phyloP scores from a whole-genome alignment of 2,797 vertebrate genomes.

The Crypturellus tataupa region DNA sequence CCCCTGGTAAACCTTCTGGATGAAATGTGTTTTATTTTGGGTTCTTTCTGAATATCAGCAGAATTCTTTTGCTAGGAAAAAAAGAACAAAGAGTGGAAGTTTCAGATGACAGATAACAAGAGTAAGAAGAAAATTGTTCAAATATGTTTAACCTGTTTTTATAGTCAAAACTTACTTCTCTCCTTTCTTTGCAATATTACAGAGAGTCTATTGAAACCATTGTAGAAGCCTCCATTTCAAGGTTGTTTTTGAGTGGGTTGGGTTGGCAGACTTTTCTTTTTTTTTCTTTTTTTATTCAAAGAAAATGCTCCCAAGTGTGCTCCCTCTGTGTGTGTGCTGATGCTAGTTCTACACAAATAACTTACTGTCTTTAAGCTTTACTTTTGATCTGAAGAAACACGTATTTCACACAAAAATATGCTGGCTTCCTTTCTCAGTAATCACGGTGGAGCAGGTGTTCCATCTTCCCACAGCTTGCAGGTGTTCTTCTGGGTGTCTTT shows the following conservation, averaged over 20 bases:
- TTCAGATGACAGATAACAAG: neutral
- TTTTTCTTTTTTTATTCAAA: neutral
- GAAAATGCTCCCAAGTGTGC: neutral
- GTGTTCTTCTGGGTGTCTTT: conserved; percentile 27
- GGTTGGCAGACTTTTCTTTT: neutral
- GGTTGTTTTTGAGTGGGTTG: neutral
- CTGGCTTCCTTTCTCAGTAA: conserved; percentile 28
- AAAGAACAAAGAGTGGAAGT: fast-evolving
- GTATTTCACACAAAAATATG: neutral
- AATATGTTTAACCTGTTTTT: neutral
- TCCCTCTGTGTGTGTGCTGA: neutral
- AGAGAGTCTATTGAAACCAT: neutral
- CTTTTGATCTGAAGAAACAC: conserved; percentile 49
- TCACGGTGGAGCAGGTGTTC: conserved; percentile 28
- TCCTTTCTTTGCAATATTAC: neutral
- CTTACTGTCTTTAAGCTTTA: conserved; percentile 30
- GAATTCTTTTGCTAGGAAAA: neutral
- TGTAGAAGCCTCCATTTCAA: neutral
- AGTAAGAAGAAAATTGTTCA: neutral
- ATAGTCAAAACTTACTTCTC: neutral
- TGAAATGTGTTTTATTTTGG: neutral
- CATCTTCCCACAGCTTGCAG: conserved; percentile 33
- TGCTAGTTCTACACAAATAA: conserved; percentile 7
- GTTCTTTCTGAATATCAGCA: neutral
- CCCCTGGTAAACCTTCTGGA: neutral